Conservation (phyloP, 2,888 invertebrate genomes). For the Megaustenia siamemsis region DNA sequence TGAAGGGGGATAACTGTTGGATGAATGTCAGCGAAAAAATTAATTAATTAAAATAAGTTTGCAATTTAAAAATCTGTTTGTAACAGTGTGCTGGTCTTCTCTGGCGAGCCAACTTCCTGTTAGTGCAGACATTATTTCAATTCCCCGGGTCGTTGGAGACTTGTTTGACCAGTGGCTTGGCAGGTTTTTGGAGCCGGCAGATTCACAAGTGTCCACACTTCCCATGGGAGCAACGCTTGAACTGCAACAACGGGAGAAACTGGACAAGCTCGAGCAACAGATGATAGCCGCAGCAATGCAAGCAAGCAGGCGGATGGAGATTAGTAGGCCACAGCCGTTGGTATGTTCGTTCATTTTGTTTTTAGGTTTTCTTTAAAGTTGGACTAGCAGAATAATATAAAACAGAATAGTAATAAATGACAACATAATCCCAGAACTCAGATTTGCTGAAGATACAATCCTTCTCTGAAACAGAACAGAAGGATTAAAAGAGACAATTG, state of each 20-base stretch:
- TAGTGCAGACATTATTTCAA: slow-evolving; percentile 78
- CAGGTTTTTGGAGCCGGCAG: slow-evolving; percentile 79
- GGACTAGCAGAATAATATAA: too few species aligned
- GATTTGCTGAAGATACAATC: too few species aligned
- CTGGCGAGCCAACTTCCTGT: slow-evolving; percentile 80
- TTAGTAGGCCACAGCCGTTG: slow-evolving; percentile 62
- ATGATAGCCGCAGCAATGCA: slow-evolving; percentile 66
- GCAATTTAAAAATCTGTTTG: too few species aligned
- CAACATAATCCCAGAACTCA: too few species aligned
- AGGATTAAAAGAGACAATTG: too few species aligned
- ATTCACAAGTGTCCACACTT: slow-evolving; percentile 75
- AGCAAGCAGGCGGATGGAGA: slow-evolving; percentile 46
- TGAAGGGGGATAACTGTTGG: too few species aligned
- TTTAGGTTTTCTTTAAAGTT: background rate
- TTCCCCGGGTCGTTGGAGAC: slow-evolving; percentile 79
- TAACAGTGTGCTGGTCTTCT: slow-evolving; percentile 80
- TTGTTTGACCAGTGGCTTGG: slow-evolving; percentile 78
- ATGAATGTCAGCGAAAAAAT: too few species aligned
- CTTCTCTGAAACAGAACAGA: too few species aligned
- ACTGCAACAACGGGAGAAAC: slow-evolving; percentile 81
- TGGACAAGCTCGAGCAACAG: slow-evolving; percentile 82
- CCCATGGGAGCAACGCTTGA: slow-evolving; percentile 82
- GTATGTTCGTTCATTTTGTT: too few species aligned
- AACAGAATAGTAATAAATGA: too few species aligned
- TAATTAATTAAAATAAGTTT: too few species aligned